phyloP scores from a whole-genome alignment of 1,140 invertebrate species.

The Vollenhovia emeryi region DNA sequence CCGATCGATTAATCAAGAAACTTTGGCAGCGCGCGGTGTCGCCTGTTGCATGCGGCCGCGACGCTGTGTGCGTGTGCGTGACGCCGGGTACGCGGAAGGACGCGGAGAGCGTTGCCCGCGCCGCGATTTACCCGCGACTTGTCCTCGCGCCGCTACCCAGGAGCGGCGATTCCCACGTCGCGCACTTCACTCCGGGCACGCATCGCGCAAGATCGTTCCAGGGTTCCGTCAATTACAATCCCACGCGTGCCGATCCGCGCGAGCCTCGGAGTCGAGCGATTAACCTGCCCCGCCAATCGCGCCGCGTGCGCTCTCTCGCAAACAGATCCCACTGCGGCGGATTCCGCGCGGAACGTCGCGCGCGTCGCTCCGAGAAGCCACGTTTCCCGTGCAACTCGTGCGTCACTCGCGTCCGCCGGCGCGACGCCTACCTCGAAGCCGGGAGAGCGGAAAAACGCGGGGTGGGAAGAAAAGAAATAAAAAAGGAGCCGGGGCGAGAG shows the following conservation, averaged over 20 bases:
- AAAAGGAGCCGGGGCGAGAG: constrained; percentile 1
- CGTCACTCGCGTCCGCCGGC: constrained; percentile 57
- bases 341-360: not conserved
- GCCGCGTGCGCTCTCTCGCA: too few species aligned
- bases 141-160: not conserved
- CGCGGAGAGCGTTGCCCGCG: not conserved
- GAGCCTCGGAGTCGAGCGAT: too few species aligned
- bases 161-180: not conserved
- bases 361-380: constrained; percentile 29
- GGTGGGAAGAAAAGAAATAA: constrained; percentile 54
- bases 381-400: constrained; percentile 55
- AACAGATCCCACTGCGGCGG: not conserved
- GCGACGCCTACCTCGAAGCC: constrained; percentile 47
- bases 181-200: constrained; percentile 37
- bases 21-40: constrained; percentile 79
- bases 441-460: constrained; percentile 50
- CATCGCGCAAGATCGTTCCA: constrained; percentile 23
- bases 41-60: constrained; percentile 81
- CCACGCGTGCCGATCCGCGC: not conserved
- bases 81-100: constrained; percentile 50
- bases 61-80: constrained; percentile 50
- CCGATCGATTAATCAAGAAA: constrained; percentile 82
- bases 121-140: not conserved
- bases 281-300: too few species aligned
- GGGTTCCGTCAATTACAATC: not conserved